phyloP scores from a whole-genome alignment of 2,888 invertebrate species.

The Megaustenia siamemsis region DNA sequence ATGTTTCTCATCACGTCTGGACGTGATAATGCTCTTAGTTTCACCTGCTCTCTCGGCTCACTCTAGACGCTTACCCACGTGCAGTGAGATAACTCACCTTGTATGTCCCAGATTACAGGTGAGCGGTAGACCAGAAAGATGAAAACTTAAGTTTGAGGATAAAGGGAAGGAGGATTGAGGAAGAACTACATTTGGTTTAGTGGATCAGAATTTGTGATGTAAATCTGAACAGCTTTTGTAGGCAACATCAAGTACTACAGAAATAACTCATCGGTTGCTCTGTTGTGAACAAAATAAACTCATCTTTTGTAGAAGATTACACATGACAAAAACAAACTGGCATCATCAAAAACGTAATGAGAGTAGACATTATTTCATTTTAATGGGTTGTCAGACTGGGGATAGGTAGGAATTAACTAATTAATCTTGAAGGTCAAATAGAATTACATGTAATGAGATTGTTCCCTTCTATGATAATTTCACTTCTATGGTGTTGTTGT shows the following conservation, averaged over 20 bases:
- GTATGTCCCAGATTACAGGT: slow-evolving; percentile 2
- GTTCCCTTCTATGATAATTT: no score
- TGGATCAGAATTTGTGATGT: background rate
- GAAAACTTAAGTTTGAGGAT: background rate
- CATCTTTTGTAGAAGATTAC: no score
- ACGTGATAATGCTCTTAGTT: background rate
- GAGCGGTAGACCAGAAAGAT: background rate
- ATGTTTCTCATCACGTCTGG: slow-evolving; percentile 8
- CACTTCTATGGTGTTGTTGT: no score
- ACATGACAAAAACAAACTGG: no score
- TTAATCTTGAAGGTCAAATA: no score
- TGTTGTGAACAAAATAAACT: no score
- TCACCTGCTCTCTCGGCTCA: slow-evolving; percentile 28
- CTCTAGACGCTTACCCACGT: slow-evolving; percentile 20
- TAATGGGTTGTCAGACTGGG: no score
- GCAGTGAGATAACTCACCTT: slow-evolving; percentile 32
- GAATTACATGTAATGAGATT: no score
- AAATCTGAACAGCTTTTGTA: background rate
- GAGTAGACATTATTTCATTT: no score
- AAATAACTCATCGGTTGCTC: background rate
- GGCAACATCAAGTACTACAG: background rate
- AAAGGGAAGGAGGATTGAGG: background rate
- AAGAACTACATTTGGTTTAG: background rate
- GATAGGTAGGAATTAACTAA: no score
- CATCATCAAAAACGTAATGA: no score